Evolutionary conservation across 1,140 invertebrate genomes (phyloP).

Genomic region (Acyrthosiphon pisum): DNA sequence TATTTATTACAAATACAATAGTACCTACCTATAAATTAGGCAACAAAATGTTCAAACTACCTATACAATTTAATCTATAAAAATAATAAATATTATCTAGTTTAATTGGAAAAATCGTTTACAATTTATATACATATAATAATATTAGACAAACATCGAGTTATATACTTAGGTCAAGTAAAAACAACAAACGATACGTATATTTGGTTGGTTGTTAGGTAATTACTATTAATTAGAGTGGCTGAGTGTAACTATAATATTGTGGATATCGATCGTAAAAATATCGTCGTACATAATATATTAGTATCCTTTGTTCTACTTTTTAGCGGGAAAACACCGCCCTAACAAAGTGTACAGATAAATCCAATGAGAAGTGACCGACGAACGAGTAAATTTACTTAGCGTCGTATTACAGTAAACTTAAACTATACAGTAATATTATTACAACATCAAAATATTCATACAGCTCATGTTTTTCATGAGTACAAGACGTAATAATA

Average conservation of each 20-base stretch:
- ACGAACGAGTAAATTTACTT: neutral
- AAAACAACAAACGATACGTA: neutral
- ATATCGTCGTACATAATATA: neutral
- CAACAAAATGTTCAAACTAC: too few species aligned
- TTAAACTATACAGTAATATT: neutral
- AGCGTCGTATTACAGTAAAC: neutral
- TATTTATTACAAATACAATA: too few species aligned
- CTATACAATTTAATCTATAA: neutral
- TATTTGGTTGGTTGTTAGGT: neutral
- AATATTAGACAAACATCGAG: neutral
- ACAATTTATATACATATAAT: neutral
- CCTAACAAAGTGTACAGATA: neutral
- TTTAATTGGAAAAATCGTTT: neutral
- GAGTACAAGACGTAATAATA: neutral
- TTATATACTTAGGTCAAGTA: neutral
- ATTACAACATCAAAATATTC: neutral
- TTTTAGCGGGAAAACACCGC: conserved; percentile 43
- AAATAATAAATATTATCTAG: neutral
- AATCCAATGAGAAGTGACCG: neutral
- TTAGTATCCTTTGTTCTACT: conserved; percentile 9
- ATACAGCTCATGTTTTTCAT: neutral
- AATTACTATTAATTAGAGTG: neutral
- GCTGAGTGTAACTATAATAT: neutral
- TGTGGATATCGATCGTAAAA: neutral
- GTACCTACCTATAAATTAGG: neutral